These are phyloP conservation scores for Gymnobelideus leadbeateri DNA, from an alignment of 2,113 vertebrate species.

Conservation along the genomic window DNA sequence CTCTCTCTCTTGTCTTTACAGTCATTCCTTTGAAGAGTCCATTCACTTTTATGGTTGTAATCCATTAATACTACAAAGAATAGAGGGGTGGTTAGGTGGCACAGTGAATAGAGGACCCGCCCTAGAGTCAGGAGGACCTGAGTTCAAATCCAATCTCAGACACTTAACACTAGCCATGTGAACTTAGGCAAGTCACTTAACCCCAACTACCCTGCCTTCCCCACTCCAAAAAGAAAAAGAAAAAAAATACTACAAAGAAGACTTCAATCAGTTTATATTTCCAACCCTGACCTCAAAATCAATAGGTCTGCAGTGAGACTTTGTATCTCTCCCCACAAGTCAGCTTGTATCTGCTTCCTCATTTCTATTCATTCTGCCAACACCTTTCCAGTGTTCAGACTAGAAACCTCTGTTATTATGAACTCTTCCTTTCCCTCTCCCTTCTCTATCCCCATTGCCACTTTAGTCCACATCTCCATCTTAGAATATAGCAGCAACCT, in stretches of 20 bases:
- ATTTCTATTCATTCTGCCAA: not conserved
- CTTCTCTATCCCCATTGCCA: not conserved
- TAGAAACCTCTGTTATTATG: not conserved
- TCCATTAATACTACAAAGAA: not conserved
- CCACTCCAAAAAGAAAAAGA: no score
- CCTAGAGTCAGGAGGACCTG: no score
- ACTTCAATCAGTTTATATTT: not conserved
- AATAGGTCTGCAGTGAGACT: not conserved
- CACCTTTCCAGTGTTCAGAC: not conserved
- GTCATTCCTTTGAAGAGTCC: not conserved
- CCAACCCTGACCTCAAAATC: not conserved
- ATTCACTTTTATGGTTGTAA: not conserved
- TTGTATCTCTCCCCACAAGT: not conserved
- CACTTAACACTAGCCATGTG: no score
- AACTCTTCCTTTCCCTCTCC: not conserved
- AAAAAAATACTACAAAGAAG: not conserved
- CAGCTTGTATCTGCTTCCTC: not conserved
- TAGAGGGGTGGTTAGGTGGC: no score
- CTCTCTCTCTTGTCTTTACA: not conserved
- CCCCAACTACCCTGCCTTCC: no score
- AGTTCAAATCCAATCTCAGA: no score
- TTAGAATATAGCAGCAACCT: not conserved
- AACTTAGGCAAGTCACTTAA: no score
- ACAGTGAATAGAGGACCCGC: no score
- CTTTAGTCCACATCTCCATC: not conserved